A percentile compares a stretch with the other conserved stretches of the same genome.
Conservation (phyloP, 2,113 vertebrate species). For the Bolborhynchus lineola region DNA sequence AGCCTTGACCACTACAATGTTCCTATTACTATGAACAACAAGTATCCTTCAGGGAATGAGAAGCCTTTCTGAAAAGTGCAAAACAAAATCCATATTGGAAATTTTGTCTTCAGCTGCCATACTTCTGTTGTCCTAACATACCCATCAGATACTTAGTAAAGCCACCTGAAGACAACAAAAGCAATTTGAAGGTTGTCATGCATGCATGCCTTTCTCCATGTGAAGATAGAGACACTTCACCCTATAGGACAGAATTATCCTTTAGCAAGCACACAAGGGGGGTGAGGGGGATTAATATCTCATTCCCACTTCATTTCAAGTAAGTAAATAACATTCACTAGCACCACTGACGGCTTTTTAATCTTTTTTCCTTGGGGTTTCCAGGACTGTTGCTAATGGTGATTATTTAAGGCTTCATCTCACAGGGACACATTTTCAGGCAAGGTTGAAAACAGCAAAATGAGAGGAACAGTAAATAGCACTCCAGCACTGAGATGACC, state of each 20-base stretch:
- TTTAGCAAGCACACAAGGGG: background rate
- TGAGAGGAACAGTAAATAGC: background rate
- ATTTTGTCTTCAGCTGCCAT: background rate
- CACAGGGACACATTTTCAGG: background rate
- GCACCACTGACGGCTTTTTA: background rate
- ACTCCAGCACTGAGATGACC: background rate
- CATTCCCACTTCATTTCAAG: background rate
- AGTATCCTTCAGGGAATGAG: background rate
- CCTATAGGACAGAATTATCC: background rate
- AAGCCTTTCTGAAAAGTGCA: background rate
- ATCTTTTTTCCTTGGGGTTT: background rate
- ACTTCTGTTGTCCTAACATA: background rate
- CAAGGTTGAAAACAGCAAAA: background rate
- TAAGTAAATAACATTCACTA: background rate
- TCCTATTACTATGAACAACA: background rate
- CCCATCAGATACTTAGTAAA: background rate
- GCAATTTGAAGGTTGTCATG: background rate
- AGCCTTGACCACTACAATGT: background rate
- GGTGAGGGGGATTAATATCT: background rate
- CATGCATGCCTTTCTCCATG: background rate
- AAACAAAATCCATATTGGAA: background rate
- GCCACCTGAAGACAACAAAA: background rate
- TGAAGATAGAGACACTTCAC: background rate
- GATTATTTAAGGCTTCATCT: background rate
- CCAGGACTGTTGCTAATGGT: background rate